These are phyloP conservation scores for Eretmochelys imbricata DNA, from an alignment of 2,113 vertebrate genomes.

Conservation along the genomic window DNA sequence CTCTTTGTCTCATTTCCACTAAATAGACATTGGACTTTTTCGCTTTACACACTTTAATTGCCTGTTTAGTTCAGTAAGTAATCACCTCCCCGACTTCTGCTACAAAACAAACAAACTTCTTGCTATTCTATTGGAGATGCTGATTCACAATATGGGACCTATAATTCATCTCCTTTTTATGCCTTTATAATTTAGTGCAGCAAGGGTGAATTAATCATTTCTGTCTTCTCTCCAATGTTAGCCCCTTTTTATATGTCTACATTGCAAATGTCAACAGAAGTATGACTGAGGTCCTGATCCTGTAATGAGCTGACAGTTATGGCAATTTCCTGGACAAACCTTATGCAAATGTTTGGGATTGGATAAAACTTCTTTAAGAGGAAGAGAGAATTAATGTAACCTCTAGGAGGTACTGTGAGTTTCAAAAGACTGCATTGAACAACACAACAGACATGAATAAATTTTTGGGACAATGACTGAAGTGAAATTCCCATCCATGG, in stretches of 20 bases:
- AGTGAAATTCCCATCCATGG: too few relatives aligned
- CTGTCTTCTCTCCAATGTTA: neutral
- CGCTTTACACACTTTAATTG: rapidly evolving
- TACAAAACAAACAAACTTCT: neutral
- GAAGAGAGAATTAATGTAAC: too few relatives aligned
- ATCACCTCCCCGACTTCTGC: neutral
- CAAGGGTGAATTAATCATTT: neutral
- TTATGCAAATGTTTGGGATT: too few relatives aligned
- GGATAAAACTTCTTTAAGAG: too few relatives aligned
- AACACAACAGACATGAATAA: too few relatives aligned
- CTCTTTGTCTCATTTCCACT: neutral
- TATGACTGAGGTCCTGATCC: neutral
- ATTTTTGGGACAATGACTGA: too few relatives aligned
- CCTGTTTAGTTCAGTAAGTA: neutral
- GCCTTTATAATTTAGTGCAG: neutral
- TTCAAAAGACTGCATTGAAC: too few relatives aligned
- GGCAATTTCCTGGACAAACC: too few relatives aligned
- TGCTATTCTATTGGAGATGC: neutral
- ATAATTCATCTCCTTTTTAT: neutral
- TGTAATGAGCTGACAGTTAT: neutral
- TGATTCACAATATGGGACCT: neutral
- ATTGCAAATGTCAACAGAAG: neutral
- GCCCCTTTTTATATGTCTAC: neutral
- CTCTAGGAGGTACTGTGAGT: too few relatives aligned
- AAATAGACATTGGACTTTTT: neutral